Evolutionary conservation across 2,888 invertebrate genomes (phyloP).

Genomic region (Leistus spinibarbis): DNA sequence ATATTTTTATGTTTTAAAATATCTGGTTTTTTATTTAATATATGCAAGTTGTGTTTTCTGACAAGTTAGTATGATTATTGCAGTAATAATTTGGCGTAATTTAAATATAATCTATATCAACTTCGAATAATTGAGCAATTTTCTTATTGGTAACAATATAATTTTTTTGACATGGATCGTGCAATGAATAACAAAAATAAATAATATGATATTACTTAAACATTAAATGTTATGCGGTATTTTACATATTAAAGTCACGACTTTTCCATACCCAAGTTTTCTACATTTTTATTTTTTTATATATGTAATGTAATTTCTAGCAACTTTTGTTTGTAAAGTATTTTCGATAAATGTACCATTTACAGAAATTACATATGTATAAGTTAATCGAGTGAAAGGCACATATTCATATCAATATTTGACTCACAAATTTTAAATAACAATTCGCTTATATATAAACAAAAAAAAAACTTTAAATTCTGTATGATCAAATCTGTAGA

Average conservation of each 20-base stretch:
- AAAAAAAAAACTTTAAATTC: background rate
- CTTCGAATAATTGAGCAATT: background rate
- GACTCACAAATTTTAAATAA: too few species aligned
- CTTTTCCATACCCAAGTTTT: too few species aligned
- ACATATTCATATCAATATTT: too few species aligned
- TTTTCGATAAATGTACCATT: too few species aligned
- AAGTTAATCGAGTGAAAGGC: too few species aligned
- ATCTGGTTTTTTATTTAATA: background rate
- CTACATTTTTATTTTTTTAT: too few species aligned
- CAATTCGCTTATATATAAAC: too few species aligned
- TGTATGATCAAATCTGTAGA: background rate
- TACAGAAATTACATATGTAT: too few species aligned
- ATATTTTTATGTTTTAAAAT: background rate
- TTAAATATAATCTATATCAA: background rate
- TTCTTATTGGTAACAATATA: background rate
- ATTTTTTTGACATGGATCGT: background rate
- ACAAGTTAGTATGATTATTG: background rate
- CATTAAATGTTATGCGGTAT: background rate
- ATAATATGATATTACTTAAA: too few species aligned
- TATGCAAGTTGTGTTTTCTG: background rate
- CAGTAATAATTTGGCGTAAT: background rate
- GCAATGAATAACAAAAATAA: background rate
- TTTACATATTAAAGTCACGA: too few species aligned
- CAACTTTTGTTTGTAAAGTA: too few species aligned
- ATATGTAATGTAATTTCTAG: too few species aligned